Evolutionary conservation across 2,113 vertebrate genomes (phyloP).

Genomic region (Scomber japonicus): DNA sequence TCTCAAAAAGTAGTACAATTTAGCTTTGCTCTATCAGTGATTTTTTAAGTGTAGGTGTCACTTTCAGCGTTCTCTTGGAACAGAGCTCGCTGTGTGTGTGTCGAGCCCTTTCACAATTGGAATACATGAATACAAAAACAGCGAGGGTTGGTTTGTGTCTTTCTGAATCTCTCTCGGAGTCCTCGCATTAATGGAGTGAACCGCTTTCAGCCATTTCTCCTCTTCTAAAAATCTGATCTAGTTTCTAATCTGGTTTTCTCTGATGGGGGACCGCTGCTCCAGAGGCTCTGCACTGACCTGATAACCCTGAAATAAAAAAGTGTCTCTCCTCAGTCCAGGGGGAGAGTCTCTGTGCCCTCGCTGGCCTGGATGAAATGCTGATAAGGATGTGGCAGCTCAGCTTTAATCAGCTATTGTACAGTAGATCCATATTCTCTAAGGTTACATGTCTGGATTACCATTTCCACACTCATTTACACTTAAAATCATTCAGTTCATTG

Average conservation of each 20-base stretch:
- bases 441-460: neutral
- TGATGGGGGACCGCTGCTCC: conserved; percentile 42
- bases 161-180: neutral
- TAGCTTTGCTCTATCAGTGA: conserved; percentile 28
- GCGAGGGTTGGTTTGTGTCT: neutral
- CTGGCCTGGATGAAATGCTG: conserved; percentile 47
- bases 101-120: conserved; percentile 37
- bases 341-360: conserved; percentile 40
- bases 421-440: neutral
- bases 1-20: conserved; percentile 36
- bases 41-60: conserved; percentile 44
- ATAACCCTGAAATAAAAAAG: conserved; percentile 63
- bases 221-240: conserved; percentile 70
- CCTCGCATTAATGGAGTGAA: conserved; percentile 33
- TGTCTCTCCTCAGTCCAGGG: neutral
- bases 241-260: conserved; percentile 73
- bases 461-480: neutral
- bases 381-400: conserved; percentile 18
- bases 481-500: neutral
- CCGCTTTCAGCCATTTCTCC: conserved; percentile 48
- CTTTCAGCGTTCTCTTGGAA: conserved; percentile 41
- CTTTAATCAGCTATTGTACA: neutral
- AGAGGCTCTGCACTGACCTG: conserved; percentile 57
- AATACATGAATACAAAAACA: conserved; percentile 48
- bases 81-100: conserved; percentile 16